Conservation (phyloP, 2,797 vertebrate species). For the Mustela erminea region DNA sequence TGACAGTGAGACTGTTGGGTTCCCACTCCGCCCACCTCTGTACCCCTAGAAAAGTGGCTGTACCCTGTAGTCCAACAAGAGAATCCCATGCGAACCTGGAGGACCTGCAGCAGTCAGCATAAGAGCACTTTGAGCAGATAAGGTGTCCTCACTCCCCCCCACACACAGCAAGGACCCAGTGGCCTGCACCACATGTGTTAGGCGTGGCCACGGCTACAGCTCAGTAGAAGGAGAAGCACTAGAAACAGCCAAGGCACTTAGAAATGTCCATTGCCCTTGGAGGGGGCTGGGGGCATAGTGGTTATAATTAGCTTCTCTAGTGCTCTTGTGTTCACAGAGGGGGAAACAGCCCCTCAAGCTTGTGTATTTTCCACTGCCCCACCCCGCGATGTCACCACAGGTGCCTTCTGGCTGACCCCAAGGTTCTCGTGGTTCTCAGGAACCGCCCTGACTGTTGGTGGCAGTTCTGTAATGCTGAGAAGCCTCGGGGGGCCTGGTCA, state of each 20-base stretch:
- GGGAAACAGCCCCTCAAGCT: constrained; percentile 69
- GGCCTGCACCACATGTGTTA: background rate
- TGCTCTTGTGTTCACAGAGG: constrained; percentile 46
- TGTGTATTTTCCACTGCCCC: constrained; percentile 65
- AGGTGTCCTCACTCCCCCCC: background rate
- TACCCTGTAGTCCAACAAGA: background rate
- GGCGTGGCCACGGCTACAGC: background rate
- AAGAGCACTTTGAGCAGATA: background rate
- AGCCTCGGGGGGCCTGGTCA: constrained; percentile 8
- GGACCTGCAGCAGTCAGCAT: too few species aligned
- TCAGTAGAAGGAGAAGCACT: background rate
- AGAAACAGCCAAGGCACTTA: background rate
- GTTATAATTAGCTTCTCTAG: constrained; percentile 77
- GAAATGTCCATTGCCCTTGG: background rate
- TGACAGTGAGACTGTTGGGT: background rate
- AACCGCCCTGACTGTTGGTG: constrained; percentile 68
- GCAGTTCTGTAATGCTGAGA: constrained; percentile 37
- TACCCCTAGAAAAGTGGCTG: background rate
- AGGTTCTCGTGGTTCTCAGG: background rate
- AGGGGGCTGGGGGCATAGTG: background rate
- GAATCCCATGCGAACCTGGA: background rate
- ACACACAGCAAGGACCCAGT: background rate
- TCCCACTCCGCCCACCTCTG: rapidly evolving
- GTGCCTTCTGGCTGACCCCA: constrained; percentile 66
- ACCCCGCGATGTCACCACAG: constrained; percentile 4